Percentiles rank a stretch among this genome's conserved stretches.
Evolutionary conservation across 2,888 invertebrate genomes (phyloP).

Genomic region (Amphipoea lucens): DNA sequence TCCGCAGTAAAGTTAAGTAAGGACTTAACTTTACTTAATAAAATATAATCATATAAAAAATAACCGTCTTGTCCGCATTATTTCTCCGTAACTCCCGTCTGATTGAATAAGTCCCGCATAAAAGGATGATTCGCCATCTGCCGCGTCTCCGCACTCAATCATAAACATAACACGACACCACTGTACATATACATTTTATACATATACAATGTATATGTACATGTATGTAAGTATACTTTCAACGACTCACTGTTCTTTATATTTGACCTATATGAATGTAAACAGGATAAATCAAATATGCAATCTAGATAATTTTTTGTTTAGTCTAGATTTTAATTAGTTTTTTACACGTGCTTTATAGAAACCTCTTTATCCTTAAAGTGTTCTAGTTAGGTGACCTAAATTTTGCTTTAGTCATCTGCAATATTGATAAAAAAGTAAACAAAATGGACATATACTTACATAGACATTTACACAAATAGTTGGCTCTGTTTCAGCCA

Average conservation of each 20-base stretch:
- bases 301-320: constrained; percentile 23
- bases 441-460: not conserved
- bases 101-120: constrained; percentile 87
- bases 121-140: constrained; percentile 88
- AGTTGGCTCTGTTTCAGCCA: not conserved
- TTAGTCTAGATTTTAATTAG: constrained; percentile 24
- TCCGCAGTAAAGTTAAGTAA: no score
- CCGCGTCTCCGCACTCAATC: constrained; percentile 70
- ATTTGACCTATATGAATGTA: constrained; percentile 46
- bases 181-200: constrained; percentile 32
- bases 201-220: constrained; percentile 6
- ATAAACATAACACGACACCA: constrained; percentile 57
- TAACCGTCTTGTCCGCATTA: constrained; percentile 70
- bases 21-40: not conserved
- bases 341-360: constrained; percentile 7
- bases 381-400: constrained; percentile 4
- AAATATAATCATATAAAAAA: not conserved
- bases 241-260: constrained; percentile 35
- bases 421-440: not conserved
- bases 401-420: not conserved
- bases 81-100: constrained; percentile 73
- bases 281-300: constrained; percentile 40
- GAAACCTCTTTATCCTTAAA: constrained; percentile 6
- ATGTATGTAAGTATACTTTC: constrained; percentile 20
- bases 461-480: not conserved